Evolutionary conservation across 2,888 invertebrate genomes (phyloP).

Genomic region (Malthinus seriepunctatus): DNA sequence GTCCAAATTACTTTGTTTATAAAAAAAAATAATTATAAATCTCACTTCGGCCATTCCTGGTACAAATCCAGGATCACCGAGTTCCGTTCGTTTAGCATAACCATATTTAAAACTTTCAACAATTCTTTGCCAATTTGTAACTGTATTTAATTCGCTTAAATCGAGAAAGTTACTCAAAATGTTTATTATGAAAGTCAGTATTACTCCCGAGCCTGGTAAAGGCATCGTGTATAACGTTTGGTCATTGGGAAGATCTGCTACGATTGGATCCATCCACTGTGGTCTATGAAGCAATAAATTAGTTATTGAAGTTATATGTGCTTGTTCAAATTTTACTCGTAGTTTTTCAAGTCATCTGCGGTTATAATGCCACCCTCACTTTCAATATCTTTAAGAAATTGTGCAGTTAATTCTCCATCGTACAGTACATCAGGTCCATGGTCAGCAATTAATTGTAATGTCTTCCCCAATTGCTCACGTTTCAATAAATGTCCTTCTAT

Average conservation of each 20-base stretch:
- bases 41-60: too few relatives aligned
- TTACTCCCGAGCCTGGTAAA: slow-evolving; percentile 83
- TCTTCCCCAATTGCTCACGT: slow-evolving; percentile 57
- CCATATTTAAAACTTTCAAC: slow-evolving; percentile 91
- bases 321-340: slow-evolving; percentile 59
- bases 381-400: slow-evolving; percentile 48
- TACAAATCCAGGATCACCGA: slow-evolving; percentile 58
- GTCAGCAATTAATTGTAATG: slow-evolving; percentile 58
- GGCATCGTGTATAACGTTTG: slow-evolving; percentile 76
- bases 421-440: slow-evolving; percentile 62
- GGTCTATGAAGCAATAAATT: slow-evolving; percentile 52
- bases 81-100: slow-evolving; percentile 79
- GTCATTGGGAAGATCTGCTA: slow-evolving; percentile 61
- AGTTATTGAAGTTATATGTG: not conserved
- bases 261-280: slow-evolving; percentile 68
- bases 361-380: slow-evolving; percentile 75
- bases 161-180: slow-evolving; percentile 65
- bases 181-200: slow-evolving; percentile 81
- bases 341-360: slow-evolving; percentile 73
- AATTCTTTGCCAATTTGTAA: slow-evolving; percentile 74
- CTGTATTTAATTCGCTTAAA: slow-evolving; percentile 39
- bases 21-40: too few relatives aligned
- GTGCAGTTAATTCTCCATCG: slow-evolving; percentile 58
- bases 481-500: slow-evolving; percentile 52
- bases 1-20: not conserved